Evolutionary conservation across 2,797 vertebrate species (phyloP), one percentile per base, ranked within the genome.

Genomic region (Acanthurus tractus): DNA sequence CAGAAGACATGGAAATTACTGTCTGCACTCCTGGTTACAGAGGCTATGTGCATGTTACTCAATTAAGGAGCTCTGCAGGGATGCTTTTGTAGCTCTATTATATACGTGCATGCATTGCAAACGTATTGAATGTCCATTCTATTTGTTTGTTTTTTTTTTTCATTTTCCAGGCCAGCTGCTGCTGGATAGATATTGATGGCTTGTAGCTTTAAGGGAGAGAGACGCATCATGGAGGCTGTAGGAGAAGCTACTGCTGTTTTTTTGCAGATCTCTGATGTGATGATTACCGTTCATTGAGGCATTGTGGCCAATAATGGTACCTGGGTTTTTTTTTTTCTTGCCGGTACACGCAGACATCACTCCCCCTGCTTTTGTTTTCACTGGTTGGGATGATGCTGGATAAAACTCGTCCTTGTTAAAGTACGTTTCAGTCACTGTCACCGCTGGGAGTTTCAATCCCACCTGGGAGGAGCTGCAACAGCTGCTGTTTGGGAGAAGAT

Each of bases 241-340:
- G 71, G 64, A 67, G 62, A 64, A 58, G 72, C 76, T 86, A 54
- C 62, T 78, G 71, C 68, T 81, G 74, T 34, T 34, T 34, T 86
- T 79, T 52, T 65, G 78, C 79, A 74, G 63, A 77, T 82, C 83
- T 48, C 70, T 66, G 57, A 79, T 78, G 66, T 56, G 69, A 87
- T 83, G 79, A 91, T 92, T 92, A 86, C 78, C 66, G 70, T 77
- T 78, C 81, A 89, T 92, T 86, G 86, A 78, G 71, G 81, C 82
- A 70, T 79, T 79, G 79, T 90, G 89, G 85, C 82, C 84, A 79
- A 73, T 70, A 62, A 69, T 76, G 75, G 70, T 80, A 82, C 73
- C 76, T 71, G 50, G 76, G 44, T 63, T 77, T n/a, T 49, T 7
- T 48, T 18, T 23, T 44, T 52, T 58, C 45, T 59, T 58, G 48